These are phyloP conservation scores for Athrips mouffetella DNA, from an alignment of 2,888 invertebrate species.

Conservation along the genomic window DNA sequence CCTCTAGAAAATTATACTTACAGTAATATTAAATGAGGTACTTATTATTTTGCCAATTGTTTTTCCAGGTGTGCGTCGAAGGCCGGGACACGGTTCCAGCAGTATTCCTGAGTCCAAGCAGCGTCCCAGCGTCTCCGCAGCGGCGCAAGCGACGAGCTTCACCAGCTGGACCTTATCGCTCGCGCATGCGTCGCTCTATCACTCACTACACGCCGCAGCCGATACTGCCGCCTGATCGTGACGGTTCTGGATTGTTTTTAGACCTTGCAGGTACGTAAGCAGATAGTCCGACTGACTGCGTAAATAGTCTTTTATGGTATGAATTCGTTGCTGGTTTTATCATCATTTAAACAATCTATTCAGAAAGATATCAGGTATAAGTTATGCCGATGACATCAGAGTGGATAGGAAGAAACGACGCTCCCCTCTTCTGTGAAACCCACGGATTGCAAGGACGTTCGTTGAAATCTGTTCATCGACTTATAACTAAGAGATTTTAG, in stretches of 20 bases:
- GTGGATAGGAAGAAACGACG: no score
- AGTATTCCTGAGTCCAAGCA: slow-evolving; percentile 87
- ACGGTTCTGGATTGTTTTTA: slow-evolving; percentile 90
- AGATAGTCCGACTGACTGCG: no score
- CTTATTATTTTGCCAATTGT: neutral
- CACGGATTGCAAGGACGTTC: no score
- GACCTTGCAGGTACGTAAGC: slow-evolving; percentile 57
- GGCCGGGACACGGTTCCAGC: slow-evolving; percentile 85
- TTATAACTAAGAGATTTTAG: no score
- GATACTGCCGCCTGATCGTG: slow-evolving; percentile 93
- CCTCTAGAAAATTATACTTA: neutral
- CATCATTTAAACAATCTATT: no score
- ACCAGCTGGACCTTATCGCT: slow-evolving; percentile 76
- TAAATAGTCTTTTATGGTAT: no score
- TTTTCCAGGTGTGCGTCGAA: slow-evolving; percentile 66
- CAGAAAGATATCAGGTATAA: no score
- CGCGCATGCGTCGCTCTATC: slow-evolving; percentile 69
- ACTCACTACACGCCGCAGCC: slow-evolving; percentile 94
- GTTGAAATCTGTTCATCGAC: neutral
- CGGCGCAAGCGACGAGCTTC: slow-evolving; percentile 81
- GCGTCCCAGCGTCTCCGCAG: slow-evolving; percentile 83
- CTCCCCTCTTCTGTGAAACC: no score
- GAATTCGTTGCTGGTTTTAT: no score
- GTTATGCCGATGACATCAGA: no score
- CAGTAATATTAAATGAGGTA: neutral